Conservation (phyloP, 2,888 invertebrate species). For the Andrena flavipes region DNA sequence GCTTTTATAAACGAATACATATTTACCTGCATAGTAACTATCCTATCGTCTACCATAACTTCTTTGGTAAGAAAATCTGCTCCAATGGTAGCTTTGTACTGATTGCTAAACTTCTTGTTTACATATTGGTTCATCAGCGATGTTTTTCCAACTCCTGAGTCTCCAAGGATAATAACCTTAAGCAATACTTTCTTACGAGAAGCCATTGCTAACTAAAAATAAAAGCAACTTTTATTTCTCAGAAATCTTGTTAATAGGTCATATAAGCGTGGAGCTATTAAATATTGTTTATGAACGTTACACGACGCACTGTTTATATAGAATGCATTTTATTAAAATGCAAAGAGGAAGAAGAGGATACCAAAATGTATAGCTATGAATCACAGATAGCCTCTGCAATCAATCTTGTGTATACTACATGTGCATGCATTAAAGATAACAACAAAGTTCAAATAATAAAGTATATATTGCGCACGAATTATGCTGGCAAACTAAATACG, state of each 20-base stretch:
- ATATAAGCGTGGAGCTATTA: background rate
- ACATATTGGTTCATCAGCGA: slow-evolving; percentile 99
- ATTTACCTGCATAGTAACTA: slow-evolving; percentile 97
- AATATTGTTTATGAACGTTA: background rate
- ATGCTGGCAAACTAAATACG: slow-evolving; percentile 10
- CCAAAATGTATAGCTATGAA: background rate
- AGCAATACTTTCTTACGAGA: slow-evolving; percentile 97
- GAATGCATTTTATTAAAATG: background rate
- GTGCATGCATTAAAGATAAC: slow-evolving; percentile 36
- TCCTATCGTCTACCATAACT: slow-evolving; percentile 98
- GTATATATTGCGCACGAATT: slow-evolving; percentile 8
- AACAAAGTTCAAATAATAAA: slow-evolving; percentile 29
- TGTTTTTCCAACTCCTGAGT: slow-evolving; percentile 99
- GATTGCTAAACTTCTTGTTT: slow-evolving; percentile 99
- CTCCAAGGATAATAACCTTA: slow-evolving; percentile 99
- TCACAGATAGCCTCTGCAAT: slow-evolving; percentile 8
- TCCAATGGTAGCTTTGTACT: slow-evolving; percentile 99
- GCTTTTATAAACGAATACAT: background rate
- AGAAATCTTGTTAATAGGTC: background rate
- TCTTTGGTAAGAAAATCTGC: slow-evolving; percentile 99
- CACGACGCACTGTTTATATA: background rate
- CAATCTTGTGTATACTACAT: slow-evolving; percentile 3
- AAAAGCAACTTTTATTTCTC: background rate
- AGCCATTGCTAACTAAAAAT: slow-evolving; percentile 87
- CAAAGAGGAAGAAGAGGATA: background rate